These are phyloP conservation scores for Peromyscus californicus DNA, from an alignment of 2,113 vertebrate species.

Conservation along the genomic window DNA sequence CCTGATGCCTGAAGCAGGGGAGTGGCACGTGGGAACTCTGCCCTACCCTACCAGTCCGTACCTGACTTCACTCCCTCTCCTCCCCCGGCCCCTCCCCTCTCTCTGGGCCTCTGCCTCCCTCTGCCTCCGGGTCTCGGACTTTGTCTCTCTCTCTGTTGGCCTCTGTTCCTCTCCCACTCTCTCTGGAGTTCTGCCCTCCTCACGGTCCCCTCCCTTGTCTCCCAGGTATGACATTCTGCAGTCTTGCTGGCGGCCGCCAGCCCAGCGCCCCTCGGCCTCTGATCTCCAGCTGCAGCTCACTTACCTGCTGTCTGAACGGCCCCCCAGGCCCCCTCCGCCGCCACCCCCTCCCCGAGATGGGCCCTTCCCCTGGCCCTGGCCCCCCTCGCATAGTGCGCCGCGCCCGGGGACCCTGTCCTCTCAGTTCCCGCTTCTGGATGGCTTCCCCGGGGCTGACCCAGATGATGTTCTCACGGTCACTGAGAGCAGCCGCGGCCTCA, in stretches of 20 bases:
- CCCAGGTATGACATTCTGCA: slow-evolving; percentile 96
- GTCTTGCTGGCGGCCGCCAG: slow-evolving; percentile 94
- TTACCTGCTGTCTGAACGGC: slow-evolving; percentile 90
- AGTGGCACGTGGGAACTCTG: neutral
- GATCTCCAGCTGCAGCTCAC: slow-evolving; percentile 95
- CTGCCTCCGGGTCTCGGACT: neutral
- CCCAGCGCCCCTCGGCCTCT: slow-evolving; percentile 92
- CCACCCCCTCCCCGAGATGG: slow-evolving; percentile 92
- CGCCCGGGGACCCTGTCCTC: slow-evolving; percentile 87
- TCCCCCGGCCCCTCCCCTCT: too few species aligned
- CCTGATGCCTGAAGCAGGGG: neutral
- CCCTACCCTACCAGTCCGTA: neutral
- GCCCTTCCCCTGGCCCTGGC: slow-evolving; percentile 94
- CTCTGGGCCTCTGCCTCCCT: neutral
- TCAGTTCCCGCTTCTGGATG: slow-evolving; percentile 92
- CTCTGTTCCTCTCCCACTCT: neutral
- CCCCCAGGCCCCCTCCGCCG: slow-evolving; percentile 73
- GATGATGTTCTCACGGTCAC: slow-evolving; percentile 96
- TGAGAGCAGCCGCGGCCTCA: slow-evolving; percentile 95
- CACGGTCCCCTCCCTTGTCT: neutral
- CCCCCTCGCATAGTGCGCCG: slow-evolving; percentile 86
- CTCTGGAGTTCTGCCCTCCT: neutral
- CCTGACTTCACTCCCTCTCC: neutral
- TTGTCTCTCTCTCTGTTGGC: neutral
- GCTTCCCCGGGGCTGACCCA: slow-evolving; percentile 89